These are phyloP conservation scores for Leucoraja erinaceus DNA, from an alignment of 2,113 vertebrate species.

Conservation along the genomic window DNA sequence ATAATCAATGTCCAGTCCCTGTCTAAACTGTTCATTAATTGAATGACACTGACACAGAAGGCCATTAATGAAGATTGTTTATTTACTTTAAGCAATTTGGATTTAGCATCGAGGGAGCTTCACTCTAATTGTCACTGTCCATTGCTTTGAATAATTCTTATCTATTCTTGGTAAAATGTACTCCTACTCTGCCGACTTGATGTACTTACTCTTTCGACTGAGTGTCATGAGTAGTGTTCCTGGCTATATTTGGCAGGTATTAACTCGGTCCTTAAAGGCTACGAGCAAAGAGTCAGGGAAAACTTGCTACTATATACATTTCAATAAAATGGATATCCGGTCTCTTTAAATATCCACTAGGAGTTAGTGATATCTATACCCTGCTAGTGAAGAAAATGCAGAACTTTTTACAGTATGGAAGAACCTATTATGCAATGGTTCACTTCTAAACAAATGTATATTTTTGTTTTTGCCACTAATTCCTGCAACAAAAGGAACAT, in stretches of 20 bases:
- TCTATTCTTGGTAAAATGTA: background rate
- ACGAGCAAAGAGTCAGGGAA: background rate
- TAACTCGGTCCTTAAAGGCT: background rate
- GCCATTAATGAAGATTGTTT: conserved; percentile 31
- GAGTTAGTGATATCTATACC: background rate
- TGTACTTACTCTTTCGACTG: background rate
- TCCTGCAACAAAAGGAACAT: background rate
- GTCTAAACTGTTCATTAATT: conserved; percentile 61
- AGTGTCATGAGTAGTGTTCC: background rate
- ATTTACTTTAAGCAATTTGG: conserved; percentile 32
- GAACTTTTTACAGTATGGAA: background rate
- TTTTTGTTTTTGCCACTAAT: background rate
- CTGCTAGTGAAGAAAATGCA: background rate
- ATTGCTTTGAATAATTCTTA: background rate
- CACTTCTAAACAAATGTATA: background rate
- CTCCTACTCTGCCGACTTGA: background rate
- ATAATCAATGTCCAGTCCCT: conserved; percentile 64
- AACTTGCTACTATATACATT: background rate
- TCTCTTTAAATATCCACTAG: background rate
- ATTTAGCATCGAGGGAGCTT: conserved; percentile 17
- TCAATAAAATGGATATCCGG: background rate
- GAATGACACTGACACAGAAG: conserved; percentile 46
- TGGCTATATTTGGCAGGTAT: too few relatives aligned
- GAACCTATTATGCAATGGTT: background rate
- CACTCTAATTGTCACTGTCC: background rate